Evolutionary conservation across 2,888 invertebrate species (phyloP).

Genomic region (Watsonalla cultraria): DNA sequence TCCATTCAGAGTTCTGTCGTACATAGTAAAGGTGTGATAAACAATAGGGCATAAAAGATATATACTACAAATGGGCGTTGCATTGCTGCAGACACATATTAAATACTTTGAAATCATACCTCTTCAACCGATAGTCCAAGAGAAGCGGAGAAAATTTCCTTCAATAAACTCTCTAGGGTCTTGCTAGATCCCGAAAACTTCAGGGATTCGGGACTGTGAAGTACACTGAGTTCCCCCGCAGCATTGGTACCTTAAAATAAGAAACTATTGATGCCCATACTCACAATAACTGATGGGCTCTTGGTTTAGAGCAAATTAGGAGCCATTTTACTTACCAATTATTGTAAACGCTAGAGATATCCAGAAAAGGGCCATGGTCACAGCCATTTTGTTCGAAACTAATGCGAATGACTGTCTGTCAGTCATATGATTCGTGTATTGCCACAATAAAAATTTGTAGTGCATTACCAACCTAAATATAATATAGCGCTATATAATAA

Average conservation of each 20-base stretch:
- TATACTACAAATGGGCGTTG: background rate
- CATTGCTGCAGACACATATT: background rate
- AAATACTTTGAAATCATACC: conserved; percentile 49
- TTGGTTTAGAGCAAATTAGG: background rate
- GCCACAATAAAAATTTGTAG: conserved; percentile 21
- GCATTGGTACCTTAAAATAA: conserved; percentile 68
- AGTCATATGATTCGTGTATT: conserved; percentile 71
- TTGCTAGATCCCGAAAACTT: conserved; percentile 82
- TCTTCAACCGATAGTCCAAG: conserved; percentile 86
- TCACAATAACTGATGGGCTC: background rate
- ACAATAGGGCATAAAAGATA: background rate
- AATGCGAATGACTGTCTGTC: conserved; percentile 7
- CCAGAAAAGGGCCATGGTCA: conserved; percentile 59
- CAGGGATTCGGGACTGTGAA: conserved; percentile 83
- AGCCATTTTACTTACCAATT: conserved; percentile 50
- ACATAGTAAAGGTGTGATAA: background rate
- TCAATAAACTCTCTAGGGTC: conserved; percentile 80
- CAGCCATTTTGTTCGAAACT: conserved; percentile 61
- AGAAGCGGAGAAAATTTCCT: conserved; percentile 84
- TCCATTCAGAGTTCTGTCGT: conserved; percentile 81
- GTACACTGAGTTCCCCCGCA: conserved; percentile 82
- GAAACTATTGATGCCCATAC: background rate
- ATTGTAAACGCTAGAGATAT: conserved; percentile 51
- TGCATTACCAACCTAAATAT: too few relatives aligned
- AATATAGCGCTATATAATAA: too few relatives aligned